Evolutionary conservation across 1,140 invertebrate genomes (phyloP), one percentile per base, ranked within the genome.

Genomic region (Trichonephila inaurata): DNA sequence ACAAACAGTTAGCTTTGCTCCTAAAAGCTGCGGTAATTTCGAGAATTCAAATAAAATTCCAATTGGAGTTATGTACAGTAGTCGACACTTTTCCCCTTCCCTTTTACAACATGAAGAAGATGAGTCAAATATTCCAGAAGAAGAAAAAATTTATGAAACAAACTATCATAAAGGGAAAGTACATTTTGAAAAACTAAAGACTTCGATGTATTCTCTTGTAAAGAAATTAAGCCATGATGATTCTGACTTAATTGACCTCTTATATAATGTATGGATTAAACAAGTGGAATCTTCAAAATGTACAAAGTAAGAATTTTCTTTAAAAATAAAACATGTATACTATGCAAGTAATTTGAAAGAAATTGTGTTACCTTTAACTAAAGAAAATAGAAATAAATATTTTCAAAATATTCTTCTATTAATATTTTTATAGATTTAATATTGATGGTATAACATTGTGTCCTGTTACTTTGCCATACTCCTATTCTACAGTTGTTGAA

Each of bases 401-500:
- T 33, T 66, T 28, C 24, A 24, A 33, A 88, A 60, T n/a, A 24
- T 24, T 40, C 18, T 40, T 88, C 1, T 33, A 28, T 89, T 72
- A 81, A 85, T 92, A 92, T 92, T 85, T 40, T 92, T 92, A 16
- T 92, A 92, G 90, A 92, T 92, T 92, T 92, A 85, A 44, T 62
- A 66, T 64, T 69, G 44, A 83, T 24, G 44, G 82, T 58, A 85
- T 92, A 58, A 66, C 44, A 85, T 66, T 85, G 40, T 92, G 61
- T 12, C 82, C 90, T 66, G 21, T 83, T 61, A 85, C 61, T 24
- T 66, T 85, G 62, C 82, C 81, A n/a, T 51, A 60, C 28, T 83
- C 90, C 40, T 83, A 92, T 69, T 92, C 77, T 51, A 82, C 90
- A 33, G 82, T 85, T 92, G 82, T 92, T 85, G 81, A 92, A 12